Base-by-base conservation (phyloP, 2,113 vertebrate genomes). In the Epinephelus lanceolatus region DNA sequence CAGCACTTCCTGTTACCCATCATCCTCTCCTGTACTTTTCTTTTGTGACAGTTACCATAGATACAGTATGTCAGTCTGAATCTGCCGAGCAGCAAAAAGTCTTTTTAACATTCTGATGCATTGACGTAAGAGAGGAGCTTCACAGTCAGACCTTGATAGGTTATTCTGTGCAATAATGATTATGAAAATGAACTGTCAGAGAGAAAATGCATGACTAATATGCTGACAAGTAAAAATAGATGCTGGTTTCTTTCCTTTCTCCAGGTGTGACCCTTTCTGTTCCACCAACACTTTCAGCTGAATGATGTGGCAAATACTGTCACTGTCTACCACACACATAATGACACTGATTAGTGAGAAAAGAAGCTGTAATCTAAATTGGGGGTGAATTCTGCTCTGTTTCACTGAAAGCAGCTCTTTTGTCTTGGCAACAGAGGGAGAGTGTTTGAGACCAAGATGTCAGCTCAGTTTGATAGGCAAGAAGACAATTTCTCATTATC, bases 1-100 rank as follows among this genome's bases (percentile, higher is more conserved):
- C 51, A 45, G 33, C 56, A 59, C 65, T 53, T 78, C 75, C 60
- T 57, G 27, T 67, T 75, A 37, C 59, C 63, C 60, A 47, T 89
- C 84, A 72, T 63, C 77, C 42, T 59, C 78, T 68, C 37, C 59
- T 72, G n/a, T 65, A 59, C 9, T 17, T 40, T 51, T 49, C n/a
- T 45, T 67, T 55, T 52, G 49, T 71, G 71, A 69, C 67, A 80
- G 68, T n/a, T 30, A 40, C 55, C 67, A 71, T 42, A 71, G 55
- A 83, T 55, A 72, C 42, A 9, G 42, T 45, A 10, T 33, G 57
- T 69, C 78, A 63, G 52, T 42, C 47, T 81, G 55, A 77, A 69
- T 78, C 60, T 69, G 4, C 61, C 40, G 40, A 4, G 47, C 42
- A 45, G 8, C 33, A 53, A 25, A 75, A 69, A 0, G 7, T 8